Evolutionary conservation across 1,140 invertebrate genomes (phyloP).

Genomic region (Drosophila fuyamai): DNA sequence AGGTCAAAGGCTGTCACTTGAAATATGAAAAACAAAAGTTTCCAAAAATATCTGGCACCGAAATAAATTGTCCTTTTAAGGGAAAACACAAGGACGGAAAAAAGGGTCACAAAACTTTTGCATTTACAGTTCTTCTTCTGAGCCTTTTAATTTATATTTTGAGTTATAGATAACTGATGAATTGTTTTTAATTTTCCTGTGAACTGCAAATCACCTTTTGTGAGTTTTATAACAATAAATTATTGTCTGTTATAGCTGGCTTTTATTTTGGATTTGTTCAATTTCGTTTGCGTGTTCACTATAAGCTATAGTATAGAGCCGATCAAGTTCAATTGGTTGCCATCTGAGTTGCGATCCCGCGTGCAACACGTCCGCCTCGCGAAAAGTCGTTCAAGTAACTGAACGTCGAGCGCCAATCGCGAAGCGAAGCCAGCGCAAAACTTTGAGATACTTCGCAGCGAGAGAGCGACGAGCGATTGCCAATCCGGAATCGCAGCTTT

Average conservation of each 20-base stretch:
- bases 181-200: neutral
- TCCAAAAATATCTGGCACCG: conserved; percentile 31
- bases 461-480: neutral
- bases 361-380: conserved; percentile 76
- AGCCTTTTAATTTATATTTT: conserved; percentile 1
- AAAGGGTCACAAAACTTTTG: conserved; percentile 19
- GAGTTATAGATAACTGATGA: neutral
- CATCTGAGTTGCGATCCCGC: conserved; percentile 40
- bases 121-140: conserved; percentile 13
- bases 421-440: conserved; percentile 14
- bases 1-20: conserved; percentile 41
- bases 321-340: conserved; percentile 57
- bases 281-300: conserved; percentile 54
- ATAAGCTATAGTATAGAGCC: conserved; percentile 55
- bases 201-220: conserved; percentile 26
- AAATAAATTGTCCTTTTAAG: conserved; percentile 38
- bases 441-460: conserved; percentile 31
- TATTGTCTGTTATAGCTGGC: conserved; percentile 23
- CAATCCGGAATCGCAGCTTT: conserved; percentile 47
- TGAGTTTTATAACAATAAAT: conserved; percentile 35
- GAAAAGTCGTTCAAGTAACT: conserved; percentile 81
- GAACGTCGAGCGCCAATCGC: conserved; percentile 39
- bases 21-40: conserved; percentile 28
- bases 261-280: conserved; percentile 23
- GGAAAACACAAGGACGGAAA: conserved; percentile 17